These are phyloP conservation scores for Drosophila koepferae DNA, from an alignment of 2,888 invertebrate species.

Conservation along the genomic window DNA sequence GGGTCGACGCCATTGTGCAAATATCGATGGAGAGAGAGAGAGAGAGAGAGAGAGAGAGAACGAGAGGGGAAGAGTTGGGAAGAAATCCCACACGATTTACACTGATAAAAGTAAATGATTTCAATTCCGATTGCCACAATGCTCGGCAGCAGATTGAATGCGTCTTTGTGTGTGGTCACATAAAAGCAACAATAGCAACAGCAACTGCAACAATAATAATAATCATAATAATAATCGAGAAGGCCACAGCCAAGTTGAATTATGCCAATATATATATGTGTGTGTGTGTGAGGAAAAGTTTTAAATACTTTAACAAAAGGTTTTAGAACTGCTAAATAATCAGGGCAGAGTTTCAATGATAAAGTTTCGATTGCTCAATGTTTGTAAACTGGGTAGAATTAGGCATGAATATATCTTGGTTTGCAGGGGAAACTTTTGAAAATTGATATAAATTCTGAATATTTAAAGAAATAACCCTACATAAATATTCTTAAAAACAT, in stretches of 20 bases:
- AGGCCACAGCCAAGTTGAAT: not conserved
- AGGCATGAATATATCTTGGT: not conserved
- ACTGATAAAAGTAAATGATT: constrained; percentile 33
- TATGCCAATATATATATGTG: not conserved
- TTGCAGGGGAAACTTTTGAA: not conserved
- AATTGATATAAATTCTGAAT: not conserved
- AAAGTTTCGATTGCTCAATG: not conserved
- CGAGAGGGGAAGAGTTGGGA: not conserved
- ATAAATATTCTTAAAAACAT: no score
- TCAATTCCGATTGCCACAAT: constrained; percentile 23
- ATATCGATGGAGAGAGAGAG: constrained; percentile 9
- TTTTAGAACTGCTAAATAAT: not conserved
- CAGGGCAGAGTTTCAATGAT: fast-evolving
- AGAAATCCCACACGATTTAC: constrained; percentile 15
- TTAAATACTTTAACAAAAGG: not conserved
- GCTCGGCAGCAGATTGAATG: constrained; percentile 3
- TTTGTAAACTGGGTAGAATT: not conserved
- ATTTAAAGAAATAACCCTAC: no score
- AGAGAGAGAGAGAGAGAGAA: not conserved
- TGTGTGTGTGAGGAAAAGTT: not conserved
- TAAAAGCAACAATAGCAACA: constrained; percentile 13
- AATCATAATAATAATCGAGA: constrained; percentile 3
- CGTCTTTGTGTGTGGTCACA: constrained; percentile 18
- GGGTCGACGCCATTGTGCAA: constrained; percentile 32
- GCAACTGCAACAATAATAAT: constrained; percentile 14